Percentiles rank a stretch among this genome's conserved stretches.
Evolutionary conservation across 1,140 invertebrate genomes (phyloP).

Genomic region (Pectinophora gossypiella): DNA sequence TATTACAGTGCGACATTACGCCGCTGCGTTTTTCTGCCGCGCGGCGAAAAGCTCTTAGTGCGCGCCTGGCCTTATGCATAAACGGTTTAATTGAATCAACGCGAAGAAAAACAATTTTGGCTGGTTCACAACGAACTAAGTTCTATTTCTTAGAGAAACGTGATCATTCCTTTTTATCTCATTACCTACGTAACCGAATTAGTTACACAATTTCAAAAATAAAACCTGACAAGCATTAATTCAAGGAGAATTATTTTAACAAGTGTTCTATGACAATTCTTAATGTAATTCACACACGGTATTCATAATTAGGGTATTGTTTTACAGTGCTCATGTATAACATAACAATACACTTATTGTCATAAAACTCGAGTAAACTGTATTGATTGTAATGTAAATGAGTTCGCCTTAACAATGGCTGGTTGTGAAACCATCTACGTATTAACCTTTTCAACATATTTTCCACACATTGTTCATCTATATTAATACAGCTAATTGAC

Average conservation of each 20-base stretch:
- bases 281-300: conserved; percentile 2
- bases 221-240: neutral
- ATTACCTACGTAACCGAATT: too few species aligned
- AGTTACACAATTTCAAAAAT: neutral
- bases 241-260: neutral
- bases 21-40: too few species aligned
- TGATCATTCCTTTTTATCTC: too few species aligned
- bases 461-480: conserved; percentile 14
- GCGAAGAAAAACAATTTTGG: too few species aligned
- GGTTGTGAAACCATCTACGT: conserved; percentile 16
- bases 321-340: conserved; percentile 18
- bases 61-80: too few species aligned
- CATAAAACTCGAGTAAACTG: conserved; percentile 14
- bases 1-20: too few species aligned
- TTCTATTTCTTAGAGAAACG: too few species aligned
- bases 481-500: conserved; percentile 38
- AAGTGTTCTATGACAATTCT: neutral
- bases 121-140: too few species aligned
- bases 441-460: conserved; percentile 17
- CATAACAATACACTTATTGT: conserved; percentile 1
- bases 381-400: conserved; percentile 31
- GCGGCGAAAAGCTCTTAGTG: too few species aligned
- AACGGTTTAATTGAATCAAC: too few species aligned
- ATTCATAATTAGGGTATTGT: conserved; percentile 30
- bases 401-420: conserved; percentile 6